Evolutionary conservation across 2,113 vertebrate genomes (phyloP).

Genomic region (Atractosteus spatula): DNA sequence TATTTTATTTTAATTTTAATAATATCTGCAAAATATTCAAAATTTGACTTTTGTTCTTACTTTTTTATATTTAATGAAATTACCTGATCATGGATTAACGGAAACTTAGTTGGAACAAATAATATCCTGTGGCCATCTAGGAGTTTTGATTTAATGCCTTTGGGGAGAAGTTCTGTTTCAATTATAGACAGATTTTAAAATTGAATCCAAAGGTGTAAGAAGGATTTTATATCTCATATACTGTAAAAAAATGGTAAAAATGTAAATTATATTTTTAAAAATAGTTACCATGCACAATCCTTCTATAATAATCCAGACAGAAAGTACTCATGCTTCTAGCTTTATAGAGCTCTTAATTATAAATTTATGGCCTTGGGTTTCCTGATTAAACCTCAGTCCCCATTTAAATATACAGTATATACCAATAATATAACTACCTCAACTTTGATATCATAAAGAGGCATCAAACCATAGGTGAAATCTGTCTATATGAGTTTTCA

Average conservation of each 20-base stretch:
- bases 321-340: slow-evolving; percentile 12
- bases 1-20: no score
- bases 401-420: slow-evolving; percentile 24
- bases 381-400: slow-evolving; percentile 30
- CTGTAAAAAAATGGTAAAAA: not conserved
- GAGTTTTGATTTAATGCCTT: no score
- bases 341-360: slow-evolving; percentile 22
- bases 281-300: not conserved
- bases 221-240: no score
- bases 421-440: slow-evolving; percentile 18
- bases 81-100: no score
- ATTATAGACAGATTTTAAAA: no score
- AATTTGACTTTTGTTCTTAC: no score
- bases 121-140: no score
- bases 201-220: no score
- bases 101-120: no score
- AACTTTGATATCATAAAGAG: slow-evolving; percentile 18
- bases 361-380: slow-evolving; percentile 24
- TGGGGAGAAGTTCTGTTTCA: no score
- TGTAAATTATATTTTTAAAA: slow-evolving; percentile 7
- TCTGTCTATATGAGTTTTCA: slow-evolving; percentile 58
- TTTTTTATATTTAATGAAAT: no score
- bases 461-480: slow-evolving; percentile 58
- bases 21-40: no score
- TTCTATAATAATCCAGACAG: slow-evolving; percentile 18